Evolutionary conservation across 2,797 vertebrate species (phyloP).

Genomic region (Rhodeus uyekii): DNA sequence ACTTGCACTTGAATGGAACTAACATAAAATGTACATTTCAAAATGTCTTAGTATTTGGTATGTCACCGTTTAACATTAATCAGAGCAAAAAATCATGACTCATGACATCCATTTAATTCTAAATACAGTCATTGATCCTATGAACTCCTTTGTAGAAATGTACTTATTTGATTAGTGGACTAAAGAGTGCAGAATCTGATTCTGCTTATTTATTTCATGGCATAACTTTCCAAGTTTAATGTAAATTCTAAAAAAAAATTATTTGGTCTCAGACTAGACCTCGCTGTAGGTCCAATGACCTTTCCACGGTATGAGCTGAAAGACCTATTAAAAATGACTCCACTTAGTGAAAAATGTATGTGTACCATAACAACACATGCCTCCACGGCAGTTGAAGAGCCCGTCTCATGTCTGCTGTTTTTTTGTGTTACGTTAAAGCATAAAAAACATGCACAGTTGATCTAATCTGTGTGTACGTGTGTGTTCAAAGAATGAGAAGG

Average conservation of each 20-base stretch:
- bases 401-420: constrained; percentile 56
- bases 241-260: too few relatives aligned
- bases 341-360: not conserved
- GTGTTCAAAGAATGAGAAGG: constrained; percentile 59
- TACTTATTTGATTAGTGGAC: not conserved
- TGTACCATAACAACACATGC: not conserved
- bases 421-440: constrained; percentile 54
- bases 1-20: too few relatives aligned
- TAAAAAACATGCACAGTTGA: constrained; percentile 58
- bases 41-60: not conserved
- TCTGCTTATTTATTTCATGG: not conserved
- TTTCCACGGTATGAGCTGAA: not conserved
- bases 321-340: not conserved
- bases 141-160: not conserved
- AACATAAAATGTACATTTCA: not conserved
- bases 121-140: not conserved
- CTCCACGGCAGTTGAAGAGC: constrained; percentile 31
- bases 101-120: not conserved
- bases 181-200: not conserved
- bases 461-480: constrained; percentile 58
- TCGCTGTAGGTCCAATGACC: not conserved
- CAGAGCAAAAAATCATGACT: not conserved
- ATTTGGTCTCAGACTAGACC: not conserved
- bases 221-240: not conserved
- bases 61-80: not conserved